Conservation (phyloP, 64 coral and sea anemone species). For the Trachythela sp. region DNA sequence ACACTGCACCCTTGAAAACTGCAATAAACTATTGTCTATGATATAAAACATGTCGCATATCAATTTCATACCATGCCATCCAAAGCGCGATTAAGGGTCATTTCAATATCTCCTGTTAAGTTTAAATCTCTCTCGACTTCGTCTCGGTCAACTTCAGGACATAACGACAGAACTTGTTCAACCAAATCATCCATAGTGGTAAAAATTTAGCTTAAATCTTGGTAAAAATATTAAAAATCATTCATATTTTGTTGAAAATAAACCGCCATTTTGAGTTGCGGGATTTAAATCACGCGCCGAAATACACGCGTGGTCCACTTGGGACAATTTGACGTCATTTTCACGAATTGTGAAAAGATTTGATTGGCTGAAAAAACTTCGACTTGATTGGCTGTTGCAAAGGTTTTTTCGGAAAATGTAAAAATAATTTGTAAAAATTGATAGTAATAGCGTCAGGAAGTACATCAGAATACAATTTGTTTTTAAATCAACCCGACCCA, state of each 20-base stretch:
- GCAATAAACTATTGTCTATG: too few species aligned
- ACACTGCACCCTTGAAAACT: too few species aligned
- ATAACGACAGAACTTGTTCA: not conserved
- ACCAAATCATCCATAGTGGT: not conserved
- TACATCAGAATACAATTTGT: too few species aligned
- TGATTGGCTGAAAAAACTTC: too few species aligned
- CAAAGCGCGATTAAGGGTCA: not conserved
- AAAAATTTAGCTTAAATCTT: not conserved
- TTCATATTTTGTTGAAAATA: not conserved
- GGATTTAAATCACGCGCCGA: not conserved
- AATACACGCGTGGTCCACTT: not conserved
- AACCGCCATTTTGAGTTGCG: not conserved
- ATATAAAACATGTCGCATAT: not conserved
- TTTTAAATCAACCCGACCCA: too few species aligned
- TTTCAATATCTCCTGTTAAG: not conserved
- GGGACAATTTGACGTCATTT: too few species aligned
- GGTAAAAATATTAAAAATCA: not conserved
- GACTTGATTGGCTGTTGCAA: too few species aligned
- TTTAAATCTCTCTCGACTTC: conserved; percentile 13
- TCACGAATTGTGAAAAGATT: too few species aligned
- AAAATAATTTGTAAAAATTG: too few species aligned
- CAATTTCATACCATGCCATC: not conserved
- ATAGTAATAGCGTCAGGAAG: too few species aligned
- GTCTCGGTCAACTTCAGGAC: not conserved
- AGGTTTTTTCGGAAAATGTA: too few species aligned